Percentiles rank a stretch among this genome's conserved stretches.
Evolutionary conservation across 1,140 invertebrate species (phyloP).

Genomic region (Lucilia sericata): DNA sequence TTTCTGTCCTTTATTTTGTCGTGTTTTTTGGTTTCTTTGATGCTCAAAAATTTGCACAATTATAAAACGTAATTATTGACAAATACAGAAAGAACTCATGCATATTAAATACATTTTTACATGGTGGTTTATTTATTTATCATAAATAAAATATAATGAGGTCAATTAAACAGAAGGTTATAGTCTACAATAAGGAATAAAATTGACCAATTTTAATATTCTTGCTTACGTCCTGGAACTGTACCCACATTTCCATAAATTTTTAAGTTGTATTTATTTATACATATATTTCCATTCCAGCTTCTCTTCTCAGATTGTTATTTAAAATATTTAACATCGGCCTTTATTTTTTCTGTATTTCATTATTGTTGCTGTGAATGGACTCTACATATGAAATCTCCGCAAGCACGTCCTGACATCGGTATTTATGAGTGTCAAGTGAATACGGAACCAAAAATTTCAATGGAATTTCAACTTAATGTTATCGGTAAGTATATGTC

Average conservation of each 20-base stretch:
- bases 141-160: too few relatives aligned
- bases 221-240: too few relatives aligned
- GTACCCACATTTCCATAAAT: too few relatives aligned
- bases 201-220: too few relatives aligned
- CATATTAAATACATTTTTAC: too few relatives aligned
- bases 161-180: too few relatives aligned
- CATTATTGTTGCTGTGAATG: conserved; percentile 79
- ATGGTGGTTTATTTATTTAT: too few relatives aligned
- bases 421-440: conserved; percentile 93
- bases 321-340: not conserved
- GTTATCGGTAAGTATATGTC: conserved; percentile 83
- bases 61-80: not conserved
- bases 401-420: conserved; percentile 83
- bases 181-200: too few relatives aligned
- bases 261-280: too few relatives aligned
- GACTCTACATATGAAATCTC: conserved; percentile 91
- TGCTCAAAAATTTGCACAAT: not conserved
- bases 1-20: not conserved
- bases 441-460: conserved; percentile 92
- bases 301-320: not conserved
- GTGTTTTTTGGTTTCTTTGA: too few relatives aligned
- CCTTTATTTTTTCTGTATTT: not conserved
- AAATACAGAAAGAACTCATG: too few relatives aligned
- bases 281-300: too few relatives aligned
- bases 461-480: conserved; percentile 86